Evolutionary conservation across 2,113 vertebrate species (phyloP), one percentile per base, ranked within the genome.

Genomic region (Dipodomys merriami): DNA sequence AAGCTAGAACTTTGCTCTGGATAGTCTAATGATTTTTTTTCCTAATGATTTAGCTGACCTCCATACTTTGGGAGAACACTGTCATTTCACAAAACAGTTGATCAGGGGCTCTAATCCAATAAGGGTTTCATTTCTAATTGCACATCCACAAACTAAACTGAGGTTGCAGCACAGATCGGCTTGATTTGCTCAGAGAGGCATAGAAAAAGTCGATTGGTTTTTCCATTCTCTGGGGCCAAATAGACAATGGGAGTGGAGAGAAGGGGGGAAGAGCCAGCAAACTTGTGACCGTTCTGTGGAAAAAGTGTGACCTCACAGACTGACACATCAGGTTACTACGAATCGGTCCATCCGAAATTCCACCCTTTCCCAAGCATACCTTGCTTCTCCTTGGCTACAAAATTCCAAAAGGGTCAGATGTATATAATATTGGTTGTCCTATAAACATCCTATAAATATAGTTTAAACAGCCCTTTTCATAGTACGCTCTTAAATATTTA

Each of bases 191-290:
- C 92, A 8, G 95, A 5, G 69, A 97, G 88, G 57, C 95, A 94
- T 91, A 97, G 84, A 97, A 97, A 98, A 98, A 98, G 97, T 95
- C 97, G 97, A 98, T 98, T 97, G 89, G 80, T 97, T 98, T 98
- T 98, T 98, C 98, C 98, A 96, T 96, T 97, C 97, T 97, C 96
- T 82, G 72, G 86, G 97, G 96, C 7, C 76, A 94, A 72, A 94
- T 94, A 74, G 91, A 90, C 97, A 97, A 97, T 97, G 96, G 94
- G 95, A 96, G 73, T 83, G 92, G 79, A 96, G 90, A 68, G 92
- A 90, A 94, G 85, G 93, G 25, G 30, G 46, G 19, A 3, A 16
- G 53, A 23, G 49, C 1, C 6, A 57, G 16, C 18, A 39, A 93
- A 62, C 80, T 77, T 62, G 84, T 62, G 62, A 69, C 95, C 96